Base-by-base conservation (phyloP, 2,888 invertebrate genomes). In the Cosmorhoe ocellata region DNA sequence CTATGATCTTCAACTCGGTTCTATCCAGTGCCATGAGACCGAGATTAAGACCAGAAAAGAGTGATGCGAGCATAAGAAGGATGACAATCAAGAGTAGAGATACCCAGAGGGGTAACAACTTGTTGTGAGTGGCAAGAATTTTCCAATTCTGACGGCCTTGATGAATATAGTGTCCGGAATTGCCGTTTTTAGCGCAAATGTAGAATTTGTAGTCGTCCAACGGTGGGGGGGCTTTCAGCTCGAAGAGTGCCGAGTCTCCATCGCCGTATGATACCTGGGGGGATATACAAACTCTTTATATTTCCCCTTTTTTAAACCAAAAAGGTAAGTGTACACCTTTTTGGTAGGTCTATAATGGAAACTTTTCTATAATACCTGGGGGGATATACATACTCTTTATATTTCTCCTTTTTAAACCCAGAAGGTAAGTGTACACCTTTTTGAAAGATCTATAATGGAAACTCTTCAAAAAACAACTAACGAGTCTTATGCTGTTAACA, bases 11-110 rank as follows among this genome's bases (percentile, higher is more conserved):
- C 74, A 99, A 79, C 76, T 99, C 99, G 0, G 98, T 99, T 67
- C 96, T 93, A 74, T 99, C 98, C 68, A 99, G 84, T 0, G 99
- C 95, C 99, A 99, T 98, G 9, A 99, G 91, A 34, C 99, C 97
- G 40, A 99, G 92, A 81, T 99, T 99, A 6, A 99, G 91, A 0
- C 99, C 99, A 51, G 99, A 99, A 88, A 99, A 99, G 0, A 99
- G 90, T 0, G 98, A 97, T 0, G 99, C 99, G 66, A 99, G 93
- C 62, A 92, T 84, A 13, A 99, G 91, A 36, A 99, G 94, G 0
- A 89, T 79, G 2, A 93, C 69, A 53, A 98, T 95, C 7, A 97
- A 92, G 9, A 93, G 67, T 22, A 97, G 90, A 36, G 95, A 93
- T 0, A 93, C 91, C 97, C 97, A 97, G 0, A 95, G 66, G 0